Conservation (phyloP, 2,797 vertebrate species). For the Limnodromus scolopaceus region DNA sequence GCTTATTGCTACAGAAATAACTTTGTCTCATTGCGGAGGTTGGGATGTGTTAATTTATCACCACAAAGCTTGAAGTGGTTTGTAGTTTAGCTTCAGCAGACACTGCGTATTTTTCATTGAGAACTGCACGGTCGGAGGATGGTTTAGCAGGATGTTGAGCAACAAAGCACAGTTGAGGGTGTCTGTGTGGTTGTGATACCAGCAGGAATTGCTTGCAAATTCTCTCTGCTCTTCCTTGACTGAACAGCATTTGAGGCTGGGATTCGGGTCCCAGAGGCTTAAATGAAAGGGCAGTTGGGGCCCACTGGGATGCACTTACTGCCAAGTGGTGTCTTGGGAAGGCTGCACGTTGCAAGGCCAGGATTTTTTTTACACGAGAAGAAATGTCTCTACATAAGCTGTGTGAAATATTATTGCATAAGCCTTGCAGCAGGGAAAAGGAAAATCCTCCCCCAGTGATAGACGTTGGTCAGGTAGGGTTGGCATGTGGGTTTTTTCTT, state of each 20-base stretch:
- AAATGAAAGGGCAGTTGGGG: neutral
- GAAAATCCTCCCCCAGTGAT: neutral
- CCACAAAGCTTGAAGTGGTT: neutral
- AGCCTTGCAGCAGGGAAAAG: neutral
- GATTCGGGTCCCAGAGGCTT: neutral
- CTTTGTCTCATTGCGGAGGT: neutral
- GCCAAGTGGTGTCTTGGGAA: neutral
- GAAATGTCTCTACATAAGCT: neutral
- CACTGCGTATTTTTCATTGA: neutral
- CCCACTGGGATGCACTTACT: neutral
- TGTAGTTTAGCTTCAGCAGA: neutral
- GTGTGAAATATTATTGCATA: neutral
- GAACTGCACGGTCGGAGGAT: rapidly evolving
- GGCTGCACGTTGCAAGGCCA: neutral
- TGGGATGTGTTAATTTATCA: neutral
- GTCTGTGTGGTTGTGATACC: neutral
- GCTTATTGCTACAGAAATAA: neutral
- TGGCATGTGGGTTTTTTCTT: neutral
- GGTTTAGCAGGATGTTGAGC: neutral
- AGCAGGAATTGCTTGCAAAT: neutral
- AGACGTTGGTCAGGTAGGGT: neutral
- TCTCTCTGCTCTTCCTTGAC: neutral
- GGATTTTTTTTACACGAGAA: neutral
- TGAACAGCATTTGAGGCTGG: neutral
- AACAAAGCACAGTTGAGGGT: neutral